phyloP scores from a whole-genome alignment of 2,113 vertebrate genomes.

The Centropus bengalensis region DNA sequence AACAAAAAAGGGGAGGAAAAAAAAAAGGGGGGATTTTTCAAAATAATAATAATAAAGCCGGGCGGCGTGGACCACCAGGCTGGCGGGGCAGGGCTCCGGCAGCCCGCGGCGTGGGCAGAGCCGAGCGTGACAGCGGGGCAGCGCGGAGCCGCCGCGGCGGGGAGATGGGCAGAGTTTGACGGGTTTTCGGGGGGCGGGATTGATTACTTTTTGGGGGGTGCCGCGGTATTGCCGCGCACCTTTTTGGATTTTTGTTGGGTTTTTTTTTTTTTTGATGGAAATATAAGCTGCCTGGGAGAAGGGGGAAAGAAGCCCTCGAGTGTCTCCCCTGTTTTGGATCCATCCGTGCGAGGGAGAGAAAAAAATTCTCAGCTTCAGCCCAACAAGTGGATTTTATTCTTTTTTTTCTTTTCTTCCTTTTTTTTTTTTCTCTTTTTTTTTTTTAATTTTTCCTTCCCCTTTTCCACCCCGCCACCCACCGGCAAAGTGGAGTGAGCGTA shows the following conservation, averaged over 20 bases:
- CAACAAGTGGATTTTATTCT: conserved; percentile 37
- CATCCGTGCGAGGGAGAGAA: neutral
- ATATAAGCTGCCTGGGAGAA: neutral
- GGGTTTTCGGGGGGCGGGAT: neutral
- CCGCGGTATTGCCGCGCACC: too few species aligned
- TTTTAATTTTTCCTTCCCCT: neutral
- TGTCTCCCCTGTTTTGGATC: neutral
- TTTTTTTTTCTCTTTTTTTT: neutral
- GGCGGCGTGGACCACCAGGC: conserved; percentile 37
- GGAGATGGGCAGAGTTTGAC: conserved; percentile 72
- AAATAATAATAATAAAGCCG: conserved; percentile 46
- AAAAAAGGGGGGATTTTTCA: neutral
- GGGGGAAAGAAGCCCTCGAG: neutral
- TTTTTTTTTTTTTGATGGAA: neutral
- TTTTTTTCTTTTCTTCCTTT: neutral
- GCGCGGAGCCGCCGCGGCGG: too few species aligned
- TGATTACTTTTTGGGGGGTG: neutral
- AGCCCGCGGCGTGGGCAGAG: conserved; percentile 70
- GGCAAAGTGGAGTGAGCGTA: conserved; percentile 69
- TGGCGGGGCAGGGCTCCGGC: conserved; percentile 78
- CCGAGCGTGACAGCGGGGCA: conserved; percentile 69
- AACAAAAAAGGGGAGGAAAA: too few species aligned
- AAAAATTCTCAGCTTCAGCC: neutral
- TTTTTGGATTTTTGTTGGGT: neutral
- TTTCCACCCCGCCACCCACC: neutral